phyloP scores from a whole-genome alignment of 1,140 invertebrate genomes.

The Penaeus chinensis region DNA sequence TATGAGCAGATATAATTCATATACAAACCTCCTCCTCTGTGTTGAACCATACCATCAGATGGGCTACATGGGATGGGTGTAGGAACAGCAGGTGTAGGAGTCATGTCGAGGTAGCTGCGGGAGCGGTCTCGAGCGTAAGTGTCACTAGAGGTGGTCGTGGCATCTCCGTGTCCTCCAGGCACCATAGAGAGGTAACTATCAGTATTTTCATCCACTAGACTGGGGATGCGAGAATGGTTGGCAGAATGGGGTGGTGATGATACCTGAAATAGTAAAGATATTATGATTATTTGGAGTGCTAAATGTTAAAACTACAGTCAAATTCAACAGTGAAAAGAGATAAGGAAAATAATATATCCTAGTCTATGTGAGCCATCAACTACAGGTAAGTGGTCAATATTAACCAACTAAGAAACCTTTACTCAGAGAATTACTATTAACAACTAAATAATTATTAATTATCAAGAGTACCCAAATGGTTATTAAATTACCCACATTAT shows the following conservation, averaged over 20 bases:
- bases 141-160: not conserved
- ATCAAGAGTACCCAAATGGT: too few relatives aligned
- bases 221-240: slow-evolving; percentile 49
- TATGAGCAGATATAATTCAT: not conserved
- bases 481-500: too few relatives aligned
- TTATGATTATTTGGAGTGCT: not conserved
- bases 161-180: slow-evolving; percentile 31
- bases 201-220: slow-evolving; percentile 46
- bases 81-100: slow-evolving; percentile 47
- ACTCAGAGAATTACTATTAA: too few relatives aligned
- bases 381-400: too few relatives aligned
- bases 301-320: too few relatives aligned
- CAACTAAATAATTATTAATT: too few relatives aligned
- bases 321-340: too few relatives aligned
- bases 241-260: slow-evolving; percentile 49
- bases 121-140: not conserved
- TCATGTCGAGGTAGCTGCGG: slow-evolving; percentile 48
- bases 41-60: slow-evolving; percentile 42
- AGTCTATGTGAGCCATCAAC: too few relatives aligned
- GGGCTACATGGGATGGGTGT: slow-evolving; percentile 50
- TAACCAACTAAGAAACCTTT: too few relatives aligned
- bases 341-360: too few relatives aligned
- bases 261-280: slow-evolving; percentile 29
- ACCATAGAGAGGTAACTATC: slow-evolving; percentile 46
- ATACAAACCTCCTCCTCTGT: not conserved